Evolutionary conservation across 2,888 invertebrate genomes (phyloP).

Genomic region (Euplagia quadripunctaria): DNA sequence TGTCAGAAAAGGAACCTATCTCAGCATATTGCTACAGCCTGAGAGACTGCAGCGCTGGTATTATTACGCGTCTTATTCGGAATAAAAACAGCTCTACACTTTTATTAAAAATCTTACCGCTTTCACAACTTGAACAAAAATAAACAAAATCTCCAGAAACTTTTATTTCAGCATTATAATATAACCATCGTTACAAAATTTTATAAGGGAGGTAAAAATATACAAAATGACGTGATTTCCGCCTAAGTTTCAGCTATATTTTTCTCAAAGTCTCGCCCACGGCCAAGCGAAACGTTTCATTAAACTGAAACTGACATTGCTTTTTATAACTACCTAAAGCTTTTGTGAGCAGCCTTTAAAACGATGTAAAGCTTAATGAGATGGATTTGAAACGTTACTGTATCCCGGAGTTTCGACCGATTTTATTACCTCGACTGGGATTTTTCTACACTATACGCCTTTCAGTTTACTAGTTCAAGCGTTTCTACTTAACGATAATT

Average conservation of each 20-base stretch:
- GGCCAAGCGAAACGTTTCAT: conserved; percentile 36
- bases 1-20: too few species aligned
- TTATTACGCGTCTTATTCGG: too few species aligned
- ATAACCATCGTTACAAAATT: not conserved
- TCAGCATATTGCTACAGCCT: too few species aligned
- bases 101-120: too few species aligned
- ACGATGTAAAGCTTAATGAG: conserved; percentile 35
- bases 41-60: too few species aligned
- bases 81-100: too few species aligned
- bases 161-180: conserved; percentile 19
- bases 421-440: not conserved
- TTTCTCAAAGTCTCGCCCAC: conserved; percentile 28
- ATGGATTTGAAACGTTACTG: conserved; percentile 11
- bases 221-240: conserved; percentile 27
- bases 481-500: not conserved
- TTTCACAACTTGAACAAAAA: not conserved
- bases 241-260: conserved; percentile 15
- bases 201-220: conserved; percentile 14
- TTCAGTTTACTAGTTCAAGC: not conserved
- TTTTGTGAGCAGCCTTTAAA: conserved; percentile 37
- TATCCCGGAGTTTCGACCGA: not conserved
- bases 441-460: not conserved
- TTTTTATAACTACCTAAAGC: conserved; percentile 29
- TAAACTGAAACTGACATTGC: conserved; percentile 36
- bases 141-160: not conserved